Percentiles rank a stretch among this genome's conserved stretches.
Evolutionary conservation across 2,113 vertebrate genomes (phyloP).

Genomic region (Dicaeum eximium): DNA sequence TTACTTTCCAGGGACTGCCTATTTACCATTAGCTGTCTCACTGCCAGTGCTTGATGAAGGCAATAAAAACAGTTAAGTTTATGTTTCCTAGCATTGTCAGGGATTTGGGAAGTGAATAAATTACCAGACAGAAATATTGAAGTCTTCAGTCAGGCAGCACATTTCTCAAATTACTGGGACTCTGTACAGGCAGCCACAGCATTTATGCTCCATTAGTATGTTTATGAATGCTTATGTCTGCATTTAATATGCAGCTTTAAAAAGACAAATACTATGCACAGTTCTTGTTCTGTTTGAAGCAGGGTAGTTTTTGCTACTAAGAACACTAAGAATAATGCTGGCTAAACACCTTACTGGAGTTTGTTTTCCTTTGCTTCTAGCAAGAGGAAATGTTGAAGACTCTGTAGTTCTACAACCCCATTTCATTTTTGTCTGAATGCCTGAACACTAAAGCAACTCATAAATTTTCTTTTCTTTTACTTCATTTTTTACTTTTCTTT

Average conservation of each 20-base stretch:
- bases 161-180: constrained; percentile 39
- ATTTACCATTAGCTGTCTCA: not conserved
- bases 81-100: constrained; percentile 8
- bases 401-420: not conserved
- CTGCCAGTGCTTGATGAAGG: constrained; percentile 26
- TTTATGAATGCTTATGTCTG: constrained; percentile 35
- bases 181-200: not conserved
- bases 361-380: not conserved
- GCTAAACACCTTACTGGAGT: not conserved
- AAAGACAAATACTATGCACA: constrained; percentile 22
- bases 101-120: constrained; percentile 43
- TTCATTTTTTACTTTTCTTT: not conserved
- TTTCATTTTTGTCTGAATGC: constrained; percentile 1
- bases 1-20: not conserved
- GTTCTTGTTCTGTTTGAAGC: not conserved
- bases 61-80: constrained; percentile 34
- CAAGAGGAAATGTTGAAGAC: not conserved
- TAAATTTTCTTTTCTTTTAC: not conserved
- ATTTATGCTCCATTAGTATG: constrained; percentile 32
- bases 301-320: constrained; percentile 18
- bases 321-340: constrained; percentile 25
- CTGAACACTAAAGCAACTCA: not conserved
- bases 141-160: constrained; percentile 12
- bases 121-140: constrained; percentile 46
- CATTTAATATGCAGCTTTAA: constrained; percentile 30